Evolutionary conservation across 2,113 vertebrate genomes (phyloP).

Genomic region (Antennarius striatus): DNA sequence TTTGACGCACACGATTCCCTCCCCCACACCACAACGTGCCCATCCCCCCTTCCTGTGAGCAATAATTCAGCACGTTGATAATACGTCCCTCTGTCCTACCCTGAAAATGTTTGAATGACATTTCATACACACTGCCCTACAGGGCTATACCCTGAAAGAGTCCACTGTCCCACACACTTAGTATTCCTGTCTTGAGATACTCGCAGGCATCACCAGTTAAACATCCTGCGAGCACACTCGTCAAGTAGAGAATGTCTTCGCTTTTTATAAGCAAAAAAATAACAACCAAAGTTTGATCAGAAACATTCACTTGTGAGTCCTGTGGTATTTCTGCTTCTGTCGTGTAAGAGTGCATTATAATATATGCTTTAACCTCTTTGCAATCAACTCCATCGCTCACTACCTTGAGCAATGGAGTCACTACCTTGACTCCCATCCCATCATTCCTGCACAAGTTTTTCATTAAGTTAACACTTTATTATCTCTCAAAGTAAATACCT

Average conservation of each 20-base stretch:
- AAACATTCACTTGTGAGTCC: not conserved
- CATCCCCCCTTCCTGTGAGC: slow-evolving; percentile 15
- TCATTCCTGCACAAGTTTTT: no score
- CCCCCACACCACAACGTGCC: slow-evolving; percentile 26
- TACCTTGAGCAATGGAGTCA: not conserved
- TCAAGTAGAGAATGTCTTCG: not conserved
- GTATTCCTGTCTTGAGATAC: slow-evolving; percentile 64
- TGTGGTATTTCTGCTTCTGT: not conserved
- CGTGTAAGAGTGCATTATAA: no score
- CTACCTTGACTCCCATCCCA: no score
- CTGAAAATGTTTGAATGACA: slow-evolving; percentile 59
- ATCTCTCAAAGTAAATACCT: not conserved
- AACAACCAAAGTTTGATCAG: not conserved
- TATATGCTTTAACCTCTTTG: not conserved
- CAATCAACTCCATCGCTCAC: not conserved
- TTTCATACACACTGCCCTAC: slow-evolving; percentile 54
- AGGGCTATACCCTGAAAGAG: slow-evolving; percentile 68
- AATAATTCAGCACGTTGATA: slow-evolving; percentile 62
- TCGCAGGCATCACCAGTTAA: slow-evolving; percentile 29
- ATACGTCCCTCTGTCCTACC: slow-evolving; percentile 67
- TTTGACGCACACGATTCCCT: slow-evolving; percentile 52
- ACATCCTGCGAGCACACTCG: slow-evolving; percentile 1
- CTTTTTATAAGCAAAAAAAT: slow-evolving; percentile 12
- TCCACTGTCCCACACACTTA: slow-evolving; percentile 71
- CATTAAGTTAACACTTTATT: not conserved